Evolutionary conservation across 2,113 vertebrate species (phyloP).

Genomic region (Ctenomys sociabilis): DNA sequence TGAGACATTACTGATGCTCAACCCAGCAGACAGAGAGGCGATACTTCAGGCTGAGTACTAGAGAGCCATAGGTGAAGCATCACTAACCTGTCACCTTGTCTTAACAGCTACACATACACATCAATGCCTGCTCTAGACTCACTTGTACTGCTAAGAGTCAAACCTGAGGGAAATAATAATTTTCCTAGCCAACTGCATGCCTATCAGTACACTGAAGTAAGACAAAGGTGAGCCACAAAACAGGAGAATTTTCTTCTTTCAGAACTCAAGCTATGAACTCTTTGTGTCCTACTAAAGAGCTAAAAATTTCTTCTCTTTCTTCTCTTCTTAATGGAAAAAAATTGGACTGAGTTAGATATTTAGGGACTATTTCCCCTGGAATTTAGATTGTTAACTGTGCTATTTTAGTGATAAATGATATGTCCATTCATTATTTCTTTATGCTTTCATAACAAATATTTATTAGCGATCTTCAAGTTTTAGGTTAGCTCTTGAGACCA

Average conservation of each 20-base stretch:
- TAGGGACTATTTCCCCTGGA: not conserved
- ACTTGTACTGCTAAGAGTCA: not conserved
- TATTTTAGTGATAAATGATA: conserved; percentile 19
- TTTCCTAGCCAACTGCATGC: not conserved
- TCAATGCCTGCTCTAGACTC: not conserved
- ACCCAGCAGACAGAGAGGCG: not conserved
- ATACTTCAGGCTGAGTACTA: no score
- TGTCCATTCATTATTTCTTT: not conserved
- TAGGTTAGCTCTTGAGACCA: not conserved
- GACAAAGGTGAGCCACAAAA: not conserved
- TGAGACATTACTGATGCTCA: not conserved
- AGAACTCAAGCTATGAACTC: not conserved
- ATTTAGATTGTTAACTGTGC: not conserved
- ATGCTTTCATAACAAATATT: conserved; percentile 23
- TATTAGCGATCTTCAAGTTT: not conserved
- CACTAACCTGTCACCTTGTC: not conserved
- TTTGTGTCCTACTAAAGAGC: not conserved
- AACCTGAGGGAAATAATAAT: not conserved
- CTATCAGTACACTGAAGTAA: not conserved
- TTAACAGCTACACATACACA: not conserved
- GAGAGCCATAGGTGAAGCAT: not conserved
- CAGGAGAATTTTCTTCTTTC: not conserved
- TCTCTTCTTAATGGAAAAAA: not conserved
- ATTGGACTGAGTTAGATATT: not conserved
- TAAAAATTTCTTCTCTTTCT: not conserved